Conservation (phyloP, 2,113 vertebrate genomes). For the Phasianus colchicus region DNA sequence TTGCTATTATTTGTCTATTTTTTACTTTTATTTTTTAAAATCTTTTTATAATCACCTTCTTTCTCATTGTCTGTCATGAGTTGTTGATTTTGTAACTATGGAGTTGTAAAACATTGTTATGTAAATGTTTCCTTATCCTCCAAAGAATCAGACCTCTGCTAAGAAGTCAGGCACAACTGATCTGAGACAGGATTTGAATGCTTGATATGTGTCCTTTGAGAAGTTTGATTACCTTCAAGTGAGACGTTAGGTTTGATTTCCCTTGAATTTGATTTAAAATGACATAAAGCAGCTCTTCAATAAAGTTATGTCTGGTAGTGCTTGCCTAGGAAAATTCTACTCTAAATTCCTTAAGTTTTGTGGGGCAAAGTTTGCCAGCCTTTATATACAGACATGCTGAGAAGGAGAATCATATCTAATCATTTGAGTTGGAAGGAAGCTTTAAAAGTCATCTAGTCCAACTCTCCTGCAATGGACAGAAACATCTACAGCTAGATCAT, state of each 20-base stretch:
- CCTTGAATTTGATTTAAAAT: background rate
- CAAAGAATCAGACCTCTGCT: background rate
- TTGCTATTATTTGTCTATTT: background rate
- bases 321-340: background rate
- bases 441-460: no score
- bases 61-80: background rate
- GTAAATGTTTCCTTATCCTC: background rate
- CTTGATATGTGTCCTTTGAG: background rate
- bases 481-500: no score
- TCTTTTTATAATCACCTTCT: background rate
- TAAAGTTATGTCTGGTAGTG: background rate
- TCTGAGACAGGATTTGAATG: background rate
- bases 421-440: no score
- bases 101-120: constrained; percentile 16
- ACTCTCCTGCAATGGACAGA: no score
- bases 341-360: background rate
- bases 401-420: background rate
- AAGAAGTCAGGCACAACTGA: background rate
- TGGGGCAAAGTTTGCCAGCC: background rate
- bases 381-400: rapidly evolving
- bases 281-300: background rate
- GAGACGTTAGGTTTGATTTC: background rate
- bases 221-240: background rate
- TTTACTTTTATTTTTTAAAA: background rate
- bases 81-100: background rate